phyloP scores from a whole-genome alignment of 2,888 invertebrate genomes.

The Lasius platythorax region DNA sequence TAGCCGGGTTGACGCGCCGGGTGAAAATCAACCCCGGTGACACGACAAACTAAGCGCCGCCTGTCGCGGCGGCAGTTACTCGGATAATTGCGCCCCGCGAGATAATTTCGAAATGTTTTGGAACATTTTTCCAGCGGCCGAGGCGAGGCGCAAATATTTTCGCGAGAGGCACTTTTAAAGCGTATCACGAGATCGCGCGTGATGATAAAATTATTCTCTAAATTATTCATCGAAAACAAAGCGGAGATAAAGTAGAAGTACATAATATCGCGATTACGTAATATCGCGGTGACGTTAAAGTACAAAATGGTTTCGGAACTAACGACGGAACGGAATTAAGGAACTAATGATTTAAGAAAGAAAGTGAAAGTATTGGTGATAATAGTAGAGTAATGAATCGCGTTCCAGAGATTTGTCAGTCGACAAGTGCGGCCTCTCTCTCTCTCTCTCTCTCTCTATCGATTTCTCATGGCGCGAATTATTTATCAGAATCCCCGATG shows the following conservation, averaged over 20 bases:
- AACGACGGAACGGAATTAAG: constrained; percentile 10
- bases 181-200: not conserved
- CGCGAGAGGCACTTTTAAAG: not conserved
- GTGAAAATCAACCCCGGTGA: constrained; percentile 35
- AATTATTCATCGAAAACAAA: constrained; percentile 14
- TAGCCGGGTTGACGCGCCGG: constrained; percentile 56
- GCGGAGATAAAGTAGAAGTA: not conserved
- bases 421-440: not conserved
- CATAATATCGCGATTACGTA: not conserved
- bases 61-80: constrained; percentile 43
- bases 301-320: not conserved
- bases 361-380: constrained; percentile 12
- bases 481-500: not conserved
- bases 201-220: not conserved
- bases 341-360: constrained; percentile 15
- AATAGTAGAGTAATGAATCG: not conserved
- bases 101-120: constrained; percentile 29
- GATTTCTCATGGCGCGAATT: not conserved
- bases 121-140: not conserved
- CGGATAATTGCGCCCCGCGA: constrained; percentile 38
- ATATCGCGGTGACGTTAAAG: not conserved
- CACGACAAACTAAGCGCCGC: constrained; percentile 26
- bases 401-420: not conserved
- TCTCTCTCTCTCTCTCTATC: not conserved
- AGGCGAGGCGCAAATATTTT: constrained; percentile 6